phyloP scores from a whole-genome alignment of 2,888 invertebrate species.

The Stenurella melanura region DNA sequence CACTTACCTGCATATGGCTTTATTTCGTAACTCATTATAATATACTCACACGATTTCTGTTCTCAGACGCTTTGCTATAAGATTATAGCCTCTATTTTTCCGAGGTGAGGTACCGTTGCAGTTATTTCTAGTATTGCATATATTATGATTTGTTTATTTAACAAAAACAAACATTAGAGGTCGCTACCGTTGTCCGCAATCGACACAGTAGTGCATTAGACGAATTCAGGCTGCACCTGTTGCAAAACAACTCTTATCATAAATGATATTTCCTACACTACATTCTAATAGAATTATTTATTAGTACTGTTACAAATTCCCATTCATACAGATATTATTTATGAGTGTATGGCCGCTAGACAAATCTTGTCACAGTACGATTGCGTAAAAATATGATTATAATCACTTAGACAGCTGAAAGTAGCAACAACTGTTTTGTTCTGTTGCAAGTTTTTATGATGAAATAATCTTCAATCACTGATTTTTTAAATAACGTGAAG shows the following conservation, averaged over 20 bases:
- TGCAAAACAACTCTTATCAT: not conserved
- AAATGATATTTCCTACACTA: not conserved
- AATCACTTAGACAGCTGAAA: no score
- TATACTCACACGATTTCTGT: not conserved
- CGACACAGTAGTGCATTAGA: slow-evolving; percentile 10
- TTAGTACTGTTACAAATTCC: slow-evolving; percentile 1
- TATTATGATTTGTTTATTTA: slow-evolving; percentile 45
- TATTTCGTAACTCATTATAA: not conserved
- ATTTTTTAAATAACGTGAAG: no score
- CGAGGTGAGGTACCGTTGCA: slow-evolving; percentile 33
- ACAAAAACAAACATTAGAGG: slow-evolving; percentile 44
- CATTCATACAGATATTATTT: not conserved
- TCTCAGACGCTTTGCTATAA: slow-evolving; percentile 14
- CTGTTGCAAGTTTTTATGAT: no score
- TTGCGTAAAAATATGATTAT: not conserved
- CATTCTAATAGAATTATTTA: slow-evolving; percentile 7
- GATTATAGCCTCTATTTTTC: slow-evolving; percentile 5
- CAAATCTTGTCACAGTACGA: not conserved
- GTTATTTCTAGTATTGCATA: slow-evolving; percentile 29
- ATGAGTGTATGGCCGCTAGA: not conserved
- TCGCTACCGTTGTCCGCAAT: slow-evolving; percentile 44
- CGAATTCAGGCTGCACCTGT: not conserved
- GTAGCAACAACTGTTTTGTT: no score
- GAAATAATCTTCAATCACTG: no score
- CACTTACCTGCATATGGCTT: no score